Base-by-base conservation (phyloP, 2,797 vertebrate species). In the Neoniphon sammara region DNA sequence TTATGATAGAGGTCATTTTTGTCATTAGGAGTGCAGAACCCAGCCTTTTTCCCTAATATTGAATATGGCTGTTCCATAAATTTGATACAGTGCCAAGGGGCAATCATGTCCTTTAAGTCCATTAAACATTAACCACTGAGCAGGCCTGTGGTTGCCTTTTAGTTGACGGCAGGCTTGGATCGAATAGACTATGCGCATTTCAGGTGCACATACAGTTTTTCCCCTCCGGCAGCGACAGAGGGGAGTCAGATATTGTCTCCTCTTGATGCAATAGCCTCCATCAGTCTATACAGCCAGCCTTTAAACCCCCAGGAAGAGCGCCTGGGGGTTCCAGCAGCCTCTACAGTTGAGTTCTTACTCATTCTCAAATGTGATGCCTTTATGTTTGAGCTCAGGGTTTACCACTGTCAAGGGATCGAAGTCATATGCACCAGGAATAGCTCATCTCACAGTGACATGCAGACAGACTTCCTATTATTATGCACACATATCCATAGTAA, bases 21-120 rank as follows among this genome's bases (percentile, higher is more conserved):
- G 70, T 85, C 86, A 85, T 88, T 82, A 81, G 80, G 63, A 76
- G 46, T 55, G 46, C 20, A 56, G 62, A 82, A 78, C 69, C 82
- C 80, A 70, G 81, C 61, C 79, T 85, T 82, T 85, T 75, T 85
- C 71, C 65, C 68, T 17, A 70, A 42, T 71, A 70, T 64, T 76
- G 72, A 86, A 86, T 81, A 78, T 52, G 64, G 64, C 82, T 34
- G 55, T 84, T 85, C 73, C 66, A 84, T 91, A 84, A 88, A 89
- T 88, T 68, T 87, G 83, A 87, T 80, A 68, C 80, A 69, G 77
- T 52, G 87, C 85, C 89, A 88, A 78, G 6, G 49, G 75, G 75
- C 75, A 87, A 89, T 88, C 78, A 72, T 89, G 87, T 90, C 81
- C 84, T 89, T 83, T 88, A 88, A 88, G 87, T 90, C 88, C 84